phyloP scores from a whole-genome alignment of 2,113 vertebrate species.

The Brachionichthys hirsutus region DNA sequence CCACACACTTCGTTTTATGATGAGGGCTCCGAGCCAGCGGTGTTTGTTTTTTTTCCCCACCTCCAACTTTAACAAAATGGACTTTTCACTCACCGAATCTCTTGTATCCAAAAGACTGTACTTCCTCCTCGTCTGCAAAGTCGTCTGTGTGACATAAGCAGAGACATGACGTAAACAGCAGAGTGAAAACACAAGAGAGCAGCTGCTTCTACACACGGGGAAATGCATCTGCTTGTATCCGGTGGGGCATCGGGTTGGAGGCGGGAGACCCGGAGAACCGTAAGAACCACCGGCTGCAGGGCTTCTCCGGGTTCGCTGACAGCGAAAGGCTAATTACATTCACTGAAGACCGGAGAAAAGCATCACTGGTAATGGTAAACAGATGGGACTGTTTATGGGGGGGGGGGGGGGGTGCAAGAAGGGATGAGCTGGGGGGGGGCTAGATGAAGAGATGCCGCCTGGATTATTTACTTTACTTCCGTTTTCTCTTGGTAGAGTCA shows the following conservation, averaged over 20 bases:
- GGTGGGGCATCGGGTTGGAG: slow-evolving; percentile 14
- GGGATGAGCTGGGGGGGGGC: slow-evolving; percentile 29
- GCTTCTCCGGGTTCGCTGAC: slow-evolving; percentile 72
- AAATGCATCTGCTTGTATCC: neutral
- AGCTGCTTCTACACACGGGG: too few species aligned
- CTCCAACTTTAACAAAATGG: slow-evolving; percentile 18
- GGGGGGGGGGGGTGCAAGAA: slow-evolving; percentile 6
- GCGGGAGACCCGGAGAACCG: slow-evolving; percentile 47
- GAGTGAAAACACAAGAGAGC: neutral
- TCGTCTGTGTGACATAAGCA: slow-evolving; percentile 85
- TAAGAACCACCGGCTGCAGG: slow-evolving; percentile 66
- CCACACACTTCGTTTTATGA: slow-evolving; percentile 49
- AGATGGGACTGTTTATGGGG: slow-evolving; percentile 56
- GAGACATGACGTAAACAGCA: slow-evolving; percentile 46
- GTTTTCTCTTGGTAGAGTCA: neutral
- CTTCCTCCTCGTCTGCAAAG: slow-evolving; percentile 95
- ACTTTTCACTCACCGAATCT: slow-evolving; percentile 89
- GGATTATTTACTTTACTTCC: neutral
- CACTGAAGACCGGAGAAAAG: slow-evolving; percentile 55
- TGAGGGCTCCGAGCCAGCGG: slow-evolving; percentile 1
- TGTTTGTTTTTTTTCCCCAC: neutral
- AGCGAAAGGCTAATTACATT: slow-evolving; percentile 76
- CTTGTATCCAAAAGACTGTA: slow-evolving; percentile 99
- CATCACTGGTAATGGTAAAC: slow-evolving; percentile 70
- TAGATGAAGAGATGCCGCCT: slow-evolving; percentile 9